Evolutionary conservation across 2,113 vertebrate genomes (phyloP), one percentile per base, ranked within the genome.

Genomic region (Dendrocopos noguchii): DNA sequence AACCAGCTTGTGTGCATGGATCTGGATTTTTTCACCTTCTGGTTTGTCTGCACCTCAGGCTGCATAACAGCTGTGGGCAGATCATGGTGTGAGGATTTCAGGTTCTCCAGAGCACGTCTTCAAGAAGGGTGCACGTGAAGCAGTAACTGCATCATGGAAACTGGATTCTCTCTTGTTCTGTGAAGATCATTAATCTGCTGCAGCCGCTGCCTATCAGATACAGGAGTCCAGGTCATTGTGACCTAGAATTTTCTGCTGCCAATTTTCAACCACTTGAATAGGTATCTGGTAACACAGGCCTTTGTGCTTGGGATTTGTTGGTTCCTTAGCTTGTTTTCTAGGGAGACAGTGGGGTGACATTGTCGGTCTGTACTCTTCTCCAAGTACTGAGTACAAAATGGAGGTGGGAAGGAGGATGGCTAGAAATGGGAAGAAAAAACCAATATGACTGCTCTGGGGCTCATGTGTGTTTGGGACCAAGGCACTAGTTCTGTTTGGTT

Each of bases 211-310:
- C 81, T 91, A 53, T 92, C 88, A 82, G 91, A 91, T 90, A 80
- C 16, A n/a, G 34, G 52, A 67, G 36, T 80, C 34, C 46, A 80
- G 84, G 89, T 94, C 87, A 87, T 87, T 74, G 60, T 95, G 91
- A 94, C 95, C 91, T 89, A 74, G 91, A 94, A 92, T 87, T 93
- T 91, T 28, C 93, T 63, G 50, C 60, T 92, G 84, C 79, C 84
- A 74, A 1, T 80, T 91, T 87, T 70, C 72, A 80, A 22, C 34
- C 28, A 20, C 56, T 33, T 73, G 64, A 93, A 74, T 52, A 60
- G 34, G 44, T 93, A 18, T 67, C 56, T 57, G 78, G n/a, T 91
- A 73, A 70, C 52, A 13, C 28, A 76, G 67, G 56, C 64, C 42
- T 77, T 80, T 85, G 84, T 83, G 52, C 36, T 3, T 73, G 27